Conservation (phyloP, 2,797 vertebrate genomes). For the Ctenopoma multispine region DNA sequence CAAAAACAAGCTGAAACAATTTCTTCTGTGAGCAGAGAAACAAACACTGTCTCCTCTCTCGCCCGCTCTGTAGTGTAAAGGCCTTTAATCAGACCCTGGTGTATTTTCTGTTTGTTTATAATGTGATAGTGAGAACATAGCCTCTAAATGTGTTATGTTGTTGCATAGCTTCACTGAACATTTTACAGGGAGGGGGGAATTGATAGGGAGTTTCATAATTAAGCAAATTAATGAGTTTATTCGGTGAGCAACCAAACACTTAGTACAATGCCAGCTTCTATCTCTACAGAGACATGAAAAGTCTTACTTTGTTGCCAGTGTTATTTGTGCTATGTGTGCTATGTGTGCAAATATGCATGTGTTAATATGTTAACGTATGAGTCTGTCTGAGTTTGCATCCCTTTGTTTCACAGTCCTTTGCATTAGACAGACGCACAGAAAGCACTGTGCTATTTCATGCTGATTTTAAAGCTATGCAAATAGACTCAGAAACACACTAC, state of each 20-base stretch:
- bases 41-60: conserved; percentile 65
- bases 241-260: conserved; percentile 81
- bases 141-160: conserved; percentile 78
- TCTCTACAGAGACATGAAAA: conserved; percentile 76
- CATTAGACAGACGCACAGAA: conserved; percentile 36
- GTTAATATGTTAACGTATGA: conserved; percentile 26
- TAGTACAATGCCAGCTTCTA: conserved; percentile 63
- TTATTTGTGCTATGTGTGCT: conserved; percentile 56
- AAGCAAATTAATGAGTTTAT: conserved; percentile 88
- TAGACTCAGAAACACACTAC: conserved; percentile 27
- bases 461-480: conserved; percentile 64
- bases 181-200: conserved; percentile 70
- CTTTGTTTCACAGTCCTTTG: conserved; percentile 52
- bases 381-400: conserved; percentile 49
- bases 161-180: conserved; percentile 66
- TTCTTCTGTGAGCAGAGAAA: conserved; percentile 79
- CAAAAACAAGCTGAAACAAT: conserved; percentile 86
- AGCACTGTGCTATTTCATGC: conserved; percentile 50
- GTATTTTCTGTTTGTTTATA: conserved; percentile 87
- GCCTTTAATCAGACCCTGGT: conserved; percentile 85
- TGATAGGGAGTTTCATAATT: conserved; percentile 87
- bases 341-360: conserved; percentile 25
- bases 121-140: conserved; percentile 81
- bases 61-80: conserved; percentile 71
- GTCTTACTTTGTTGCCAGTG: conserved; percentile 71